Conservation (phyloP, 1,140 invertebrate species). For the Araneus ventricosus region DNA sequence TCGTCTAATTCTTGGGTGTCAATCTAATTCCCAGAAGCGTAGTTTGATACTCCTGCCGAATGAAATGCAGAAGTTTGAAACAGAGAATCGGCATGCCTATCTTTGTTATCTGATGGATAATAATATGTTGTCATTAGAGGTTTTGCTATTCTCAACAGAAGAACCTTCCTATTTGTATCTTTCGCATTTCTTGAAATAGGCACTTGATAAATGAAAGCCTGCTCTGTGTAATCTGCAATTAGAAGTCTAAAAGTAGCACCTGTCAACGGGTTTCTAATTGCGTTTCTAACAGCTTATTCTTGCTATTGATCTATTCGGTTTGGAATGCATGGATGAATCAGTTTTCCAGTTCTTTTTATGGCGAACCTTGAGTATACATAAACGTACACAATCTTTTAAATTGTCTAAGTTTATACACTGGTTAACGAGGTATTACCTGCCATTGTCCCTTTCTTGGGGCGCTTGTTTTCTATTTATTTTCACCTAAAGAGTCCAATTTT, state of each 20-base stretch:
- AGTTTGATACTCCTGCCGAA: too few relatives aligned
- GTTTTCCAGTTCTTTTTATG: not conserved
- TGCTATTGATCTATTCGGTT: slow-evolving; percentile 64
- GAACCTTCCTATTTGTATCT: not conserved
- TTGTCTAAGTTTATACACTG: too few relatives aligned
- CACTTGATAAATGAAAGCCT: slow-evolving; percentile 64
- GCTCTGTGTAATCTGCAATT: slow-evolving; percentile 56
- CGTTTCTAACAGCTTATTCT: slow-evolving; percentile 63
- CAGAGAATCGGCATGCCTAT: not conserved
- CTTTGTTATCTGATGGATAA: slow-evolving; percentile 44
- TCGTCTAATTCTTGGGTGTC: not conserved
- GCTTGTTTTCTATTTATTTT: too few relatives aligned
- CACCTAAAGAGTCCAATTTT: too few relatives aligned
- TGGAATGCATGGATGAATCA: not conserved
- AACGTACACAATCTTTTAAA: too few relatives aligned
- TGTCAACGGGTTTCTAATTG: slow-evolving; percentile 67
- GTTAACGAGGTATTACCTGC: too few relatives aligned
- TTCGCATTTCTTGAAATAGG: slow-evolving; percentile 45
- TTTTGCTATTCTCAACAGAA: slow-evolving; percentile 18
- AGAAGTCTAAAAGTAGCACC: slow-evolving; percentile 63
- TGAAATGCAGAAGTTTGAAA: not conserved
- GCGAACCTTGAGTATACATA: too few relatives aligned
- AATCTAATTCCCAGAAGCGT: not conserved
- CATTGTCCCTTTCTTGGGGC: too few relatives aligned
- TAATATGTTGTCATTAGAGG: slow-evolving; percentile 61